Conservation (phyloP, 2,113 vertebrate genomes). For the Prietella phreatophila region DNA sequence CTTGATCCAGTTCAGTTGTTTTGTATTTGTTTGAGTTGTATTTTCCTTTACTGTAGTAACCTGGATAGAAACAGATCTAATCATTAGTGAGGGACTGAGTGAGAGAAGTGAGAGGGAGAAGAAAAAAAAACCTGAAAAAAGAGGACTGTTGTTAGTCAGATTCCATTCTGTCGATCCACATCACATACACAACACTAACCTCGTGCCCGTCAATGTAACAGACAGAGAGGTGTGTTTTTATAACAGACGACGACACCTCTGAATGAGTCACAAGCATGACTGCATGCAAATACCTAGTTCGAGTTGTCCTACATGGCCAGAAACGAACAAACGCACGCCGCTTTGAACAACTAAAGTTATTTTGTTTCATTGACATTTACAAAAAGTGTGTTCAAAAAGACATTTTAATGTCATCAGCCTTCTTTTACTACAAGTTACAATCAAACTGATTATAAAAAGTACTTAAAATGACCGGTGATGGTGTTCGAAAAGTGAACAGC, state of each 20-base stretch:
- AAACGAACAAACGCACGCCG: too few species aligned
- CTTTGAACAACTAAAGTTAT: too few species aligned
- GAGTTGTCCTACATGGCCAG: neutral
- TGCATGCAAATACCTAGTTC: neutral
- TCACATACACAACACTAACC: slow-evolving; percentile 53
- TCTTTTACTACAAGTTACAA: too few species aligned
- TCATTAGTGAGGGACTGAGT: neutral
- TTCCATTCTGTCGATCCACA: slow-evolving; percentile 52
- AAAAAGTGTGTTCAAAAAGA: too few species aligned
- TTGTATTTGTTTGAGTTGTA: neutral
- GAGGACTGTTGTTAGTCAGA: slow-evolving; percentile 55
- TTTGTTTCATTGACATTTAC: too few species aligned
- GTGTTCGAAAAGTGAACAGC: too few species aligned
- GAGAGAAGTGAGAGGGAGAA: neutral
- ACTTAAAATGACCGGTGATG: too few species aligned
- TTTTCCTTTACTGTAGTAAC: neutral
- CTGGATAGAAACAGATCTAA: neutral
- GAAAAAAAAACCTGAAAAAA: slow-evolving; percentile 15
- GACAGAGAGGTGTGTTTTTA: neutral
- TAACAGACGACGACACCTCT: neutral
- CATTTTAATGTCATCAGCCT: too few species aligned
- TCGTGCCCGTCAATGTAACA: neutral
- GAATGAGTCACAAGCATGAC: neutral
- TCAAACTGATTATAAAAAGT: too few species aligned
- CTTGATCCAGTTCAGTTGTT: neutral